Conservation (phyloP, 2,113 vertebrate species). For the Hippotragus niger region DNA sequence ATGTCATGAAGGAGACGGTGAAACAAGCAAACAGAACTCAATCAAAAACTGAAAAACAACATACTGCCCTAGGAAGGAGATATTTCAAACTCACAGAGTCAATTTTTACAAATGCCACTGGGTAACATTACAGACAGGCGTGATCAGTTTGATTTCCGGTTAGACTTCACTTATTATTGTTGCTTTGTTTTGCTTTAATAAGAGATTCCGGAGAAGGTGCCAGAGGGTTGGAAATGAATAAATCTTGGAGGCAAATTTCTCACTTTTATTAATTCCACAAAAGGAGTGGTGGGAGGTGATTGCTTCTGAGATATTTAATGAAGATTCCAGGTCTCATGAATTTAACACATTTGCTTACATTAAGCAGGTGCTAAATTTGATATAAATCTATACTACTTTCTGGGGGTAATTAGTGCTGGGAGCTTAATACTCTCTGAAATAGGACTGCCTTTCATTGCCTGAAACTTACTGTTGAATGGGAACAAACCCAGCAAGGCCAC, state of each 20-base stretch:
- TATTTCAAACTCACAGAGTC: neutral
- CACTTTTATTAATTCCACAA: neutral
- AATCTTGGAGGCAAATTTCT: neutral
- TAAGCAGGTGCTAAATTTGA: neutral
- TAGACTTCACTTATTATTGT: neutral
- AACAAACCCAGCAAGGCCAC: neutral
- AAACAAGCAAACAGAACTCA: neutral
- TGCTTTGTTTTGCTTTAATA: conserved; percentile 13
- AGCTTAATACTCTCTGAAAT: neutral
- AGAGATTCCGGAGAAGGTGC: neutral
- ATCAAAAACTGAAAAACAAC: neutral
- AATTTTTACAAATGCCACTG: neutral
- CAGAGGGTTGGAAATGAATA: neutral
- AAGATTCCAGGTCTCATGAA: neutral
- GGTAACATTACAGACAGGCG: neutral
- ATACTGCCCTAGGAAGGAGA: neutral
- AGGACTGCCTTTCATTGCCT: neutral
- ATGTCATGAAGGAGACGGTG: neutral
- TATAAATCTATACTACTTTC: neutral
- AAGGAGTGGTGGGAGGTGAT: neutral
- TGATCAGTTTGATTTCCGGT: neutral
- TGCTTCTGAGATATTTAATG: neutral
- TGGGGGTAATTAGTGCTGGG: neutral
- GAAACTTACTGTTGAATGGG: neutral
- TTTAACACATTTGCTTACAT: conserved; percentile 7